phyloP scores from a whole-genome alignment of 2,113 vertebrate genomes.

The Vombatus ursinus region DNA sequence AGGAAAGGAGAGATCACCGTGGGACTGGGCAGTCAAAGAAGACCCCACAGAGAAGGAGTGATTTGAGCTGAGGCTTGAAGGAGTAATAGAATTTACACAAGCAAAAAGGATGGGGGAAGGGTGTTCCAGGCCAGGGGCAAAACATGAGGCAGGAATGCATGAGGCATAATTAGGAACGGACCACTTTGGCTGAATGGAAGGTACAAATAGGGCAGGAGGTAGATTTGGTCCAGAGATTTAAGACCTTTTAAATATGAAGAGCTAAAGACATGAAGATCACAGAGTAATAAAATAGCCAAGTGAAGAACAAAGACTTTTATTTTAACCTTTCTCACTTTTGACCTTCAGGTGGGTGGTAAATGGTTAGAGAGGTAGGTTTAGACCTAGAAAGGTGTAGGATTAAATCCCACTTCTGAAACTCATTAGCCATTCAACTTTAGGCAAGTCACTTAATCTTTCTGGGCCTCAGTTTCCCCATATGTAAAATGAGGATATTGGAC shows the following conservation, averaged over 20 bases:
- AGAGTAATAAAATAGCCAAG: not conserved
- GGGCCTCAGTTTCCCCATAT: not conserved
- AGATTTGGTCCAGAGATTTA: not conserved
- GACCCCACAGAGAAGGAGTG: not conserved
- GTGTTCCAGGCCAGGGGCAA: not conserved
- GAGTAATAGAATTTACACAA: not conserved
- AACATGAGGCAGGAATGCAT: not conserved
- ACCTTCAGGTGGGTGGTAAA: not conserved
- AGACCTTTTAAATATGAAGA: not conserved
- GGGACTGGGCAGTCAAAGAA: not conserved
- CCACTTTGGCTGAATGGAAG: not conserved
- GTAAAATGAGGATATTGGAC: not conserved
- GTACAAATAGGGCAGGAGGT: not conserved
- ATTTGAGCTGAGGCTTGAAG: not conserved
- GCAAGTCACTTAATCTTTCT: not conserved
- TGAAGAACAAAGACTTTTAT: not conserved
- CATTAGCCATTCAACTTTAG: not conserved
- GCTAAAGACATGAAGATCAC: not conserved
- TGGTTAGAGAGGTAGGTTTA: not conserved
- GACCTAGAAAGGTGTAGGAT: not conserved
- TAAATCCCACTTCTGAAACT: not conserved
- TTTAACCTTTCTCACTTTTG: not conserved
- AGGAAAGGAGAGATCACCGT: not conserved
- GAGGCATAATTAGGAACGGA: not conserved
- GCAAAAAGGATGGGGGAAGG: not conserved